Conservation (phyloP, 1,140 invertebrate genomes). For the Penaeus japonicus region DNA sequence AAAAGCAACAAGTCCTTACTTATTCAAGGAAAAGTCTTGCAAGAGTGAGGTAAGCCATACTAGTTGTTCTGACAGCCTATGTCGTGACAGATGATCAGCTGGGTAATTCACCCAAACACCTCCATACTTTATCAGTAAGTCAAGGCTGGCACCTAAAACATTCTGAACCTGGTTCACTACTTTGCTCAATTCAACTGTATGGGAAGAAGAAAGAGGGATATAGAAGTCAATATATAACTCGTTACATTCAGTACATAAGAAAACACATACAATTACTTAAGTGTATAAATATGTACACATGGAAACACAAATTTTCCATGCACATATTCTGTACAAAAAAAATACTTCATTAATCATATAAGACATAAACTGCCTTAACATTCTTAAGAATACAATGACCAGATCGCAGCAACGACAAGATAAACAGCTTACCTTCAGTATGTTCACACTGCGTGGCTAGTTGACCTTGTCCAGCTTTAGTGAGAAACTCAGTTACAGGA, state of each 20-base stretch:
- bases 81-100: constrained; percentile 38
- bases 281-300: neutral
- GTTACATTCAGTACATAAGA: neutral
- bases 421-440: constrained; percentile 34
- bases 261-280: too few relatives aligned
- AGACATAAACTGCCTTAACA: neutral
- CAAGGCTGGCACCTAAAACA: constrained; percentile 31
- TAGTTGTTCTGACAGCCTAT: constrained; percentile 45
- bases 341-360: neutral
- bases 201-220: neutral
- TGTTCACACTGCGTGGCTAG: constrained; percentile 69
- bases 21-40: constrained; percentile 43
- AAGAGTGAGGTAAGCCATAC: constrained; percentile 25
- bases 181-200: constrained; percentile 44
- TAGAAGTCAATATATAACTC: neutral
- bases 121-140: constrained; percentile 50
- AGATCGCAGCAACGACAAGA: neutral
- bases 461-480: constrained; percentile 82
- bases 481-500: constrained; percentile 83
- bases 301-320: neutral
- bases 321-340: neutral
- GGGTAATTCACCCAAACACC: constrained; percentile 54
- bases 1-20: constrained; percentile 2
- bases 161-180: constrained; percentile 39
- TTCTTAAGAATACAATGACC: neutral